Evolutionary conservation across 2,113 vertebrate species (phyloP).

Genomic region (Gambusia affinis): DNA sequence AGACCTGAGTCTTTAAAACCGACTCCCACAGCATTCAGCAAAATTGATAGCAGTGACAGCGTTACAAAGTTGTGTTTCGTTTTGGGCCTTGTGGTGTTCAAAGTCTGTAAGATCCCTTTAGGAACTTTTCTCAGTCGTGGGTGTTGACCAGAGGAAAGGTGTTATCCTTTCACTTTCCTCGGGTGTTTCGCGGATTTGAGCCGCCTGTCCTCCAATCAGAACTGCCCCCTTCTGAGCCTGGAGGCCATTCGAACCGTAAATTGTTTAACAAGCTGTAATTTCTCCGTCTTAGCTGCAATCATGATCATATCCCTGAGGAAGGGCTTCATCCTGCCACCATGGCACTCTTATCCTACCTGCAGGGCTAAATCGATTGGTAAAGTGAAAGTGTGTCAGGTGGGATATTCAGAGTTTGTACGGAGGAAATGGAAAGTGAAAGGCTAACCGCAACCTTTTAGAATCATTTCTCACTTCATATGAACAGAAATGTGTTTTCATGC

Average conservation of each 20-base stretch:
- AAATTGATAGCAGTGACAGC: background rate
- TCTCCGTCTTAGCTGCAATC: slow-evolving; percentile 51
- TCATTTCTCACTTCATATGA: slow-evolving; percentile 29
- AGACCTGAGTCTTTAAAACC: background rate
- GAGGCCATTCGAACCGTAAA: slow-evolving; percentile 34
- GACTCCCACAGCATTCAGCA: background rate
- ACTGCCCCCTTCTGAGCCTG: slow-evolving; percentile 25
- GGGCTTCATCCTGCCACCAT: slow-evolving; percentile 39
- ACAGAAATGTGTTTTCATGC: background rate
- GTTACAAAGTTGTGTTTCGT: background rate
- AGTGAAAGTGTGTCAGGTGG: slow-evolving; percentile 49
- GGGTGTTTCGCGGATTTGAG: slow-evolving; percentile 27
- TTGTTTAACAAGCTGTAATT: slow-evolving; percentile 64
- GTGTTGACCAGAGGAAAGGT: slow-evolving; percentile 24
- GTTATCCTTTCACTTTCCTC: slow-evolving; percentile 18
- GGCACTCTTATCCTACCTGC: slow-evolving; percentile 55
- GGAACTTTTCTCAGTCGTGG: slow-evolving; percentile 14
- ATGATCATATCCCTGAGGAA: slow-evolving; percentile 53
- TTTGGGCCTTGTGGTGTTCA: background rate
- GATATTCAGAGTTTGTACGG: slow-evolving; percentile 7
- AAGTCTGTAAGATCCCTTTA: slow-evolving; percentile 19
- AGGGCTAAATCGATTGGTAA: slow-evolving; percentile 74
- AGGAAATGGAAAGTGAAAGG: slow-evolving; percentile 44
- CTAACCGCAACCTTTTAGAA: slow-evolving; percentile 43
- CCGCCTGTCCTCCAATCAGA: slow-evolving; percentile 26